Evolutionary conservation across 2,113 vertebrate species (phyloP), one percentile per base, ranked within the genome.

Genomic region (Stomatorhinus ivindoensis): DNA sequence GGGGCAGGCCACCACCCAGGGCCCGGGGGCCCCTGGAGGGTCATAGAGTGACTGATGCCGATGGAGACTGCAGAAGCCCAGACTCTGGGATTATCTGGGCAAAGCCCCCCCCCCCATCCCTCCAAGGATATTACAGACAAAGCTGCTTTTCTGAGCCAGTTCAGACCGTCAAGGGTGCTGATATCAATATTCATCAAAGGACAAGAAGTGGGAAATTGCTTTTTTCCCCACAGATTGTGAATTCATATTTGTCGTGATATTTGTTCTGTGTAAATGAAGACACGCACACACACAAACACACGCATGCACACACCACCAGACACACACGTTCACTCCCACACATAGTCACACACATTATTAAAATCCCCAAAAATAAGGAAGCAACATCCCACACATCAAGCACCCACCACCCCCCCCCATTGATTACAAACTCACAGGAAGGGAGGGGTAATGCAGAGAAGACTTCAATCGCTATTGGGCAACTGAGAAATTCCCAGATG

Each of bases 101-200:
- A 13, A 82, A 24, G 9, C 6, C 46, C 82, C 39, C 24, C 6
- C 46, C 82, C 39, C 24, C 21, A 8, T 84, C 8, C 44, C 82
- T 84, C 82, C 24, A 10, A 84, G 80, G 80, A 84, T 24, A 48
- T 84, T 48, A 73, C 65, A 73, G 65, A 17, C 27, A 61, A 31
- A 35, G 65, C 65, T 73, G 10, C 65, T 73, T 73, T 73, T 73
- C 65, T 15, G 65, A 73, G 65, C 27, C 65, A 73, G 65, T 73
- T 73, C 65, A 73, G 65, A 73, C 65, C 27, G 27, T 73, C 27
- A 1, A 73, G 65, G 27, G 65, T 73, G 11, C 93, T 93, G 93
- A 92, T 91, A 89, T 90, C 88, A 94, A 93, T 92, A 93, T 93
- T 93, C 93, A 91, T 90, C 90, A 76, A 89, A 88, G 93, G 93